Base-by-base conservation (phyloP, 2,113 vertebrate genomes). In the Ceratotherium simum region DNA sequence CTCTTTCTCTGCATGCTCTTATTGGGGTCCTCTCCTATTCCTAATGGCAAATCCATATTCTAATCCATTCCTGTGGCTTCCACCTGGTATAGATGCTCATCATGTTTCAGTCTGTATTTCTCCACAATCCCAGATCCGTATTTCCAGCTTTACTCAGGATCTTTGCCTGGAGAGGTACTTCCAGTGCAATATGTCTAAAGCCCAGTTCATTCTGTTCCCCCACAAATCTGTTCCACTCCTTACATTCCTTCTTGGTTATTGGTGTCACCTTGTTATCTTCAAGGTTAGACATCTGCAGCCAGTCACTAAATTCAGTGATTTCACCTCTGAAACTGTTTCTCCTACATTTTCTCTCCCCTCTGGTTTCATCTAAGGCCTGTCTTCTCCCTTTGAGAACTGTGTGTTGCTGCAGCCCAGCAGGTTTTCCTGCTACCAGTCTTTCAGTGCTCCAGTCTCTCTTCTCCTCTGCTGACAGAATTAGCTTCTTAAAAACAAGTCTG, bases 401-500 rank as follows among this genome's bases (percentile, higher is more conserved):
- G 2, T 54, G 4, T 54, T 54, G 16, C 56, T 14, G 17, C 17
- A 42, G 17, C 36, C 54, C 4, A 2, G 33, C 42, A 46, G 36
- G 39, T 72, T 65, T 62, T 70, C 48, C 58, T 78, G n/a, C 62
- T 25, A 27, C 36, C 3, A 4, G 13, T 29, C 46, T 73, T 25
- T 27, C 70, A 31, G 27, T 25, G 42, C 31, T 70, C 25, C n/a
- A 9, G 14, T 20, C 46, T 12, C 0, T 69, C 54, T 81, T 31
- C n/a, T 72, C 29, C 27, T 83, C 46, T 76, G 20, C 4, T n/a
- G 67, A 82, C 13, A 69, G 54, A 75, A 48, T 78, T 62, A 60
- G 60, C 54, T 89, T 76, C 76, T 92, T 70, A 56, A 62, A 80
- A 85, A 29, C 54, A 58, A 94, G 56, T 48, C 14, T n/a, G 42